Evolutionary conservation across 2,797 vertebrate genomes (phyloP), one percentile per base, ranked within the genome.

Genomic region (Oreochromis grahami): DNA sequence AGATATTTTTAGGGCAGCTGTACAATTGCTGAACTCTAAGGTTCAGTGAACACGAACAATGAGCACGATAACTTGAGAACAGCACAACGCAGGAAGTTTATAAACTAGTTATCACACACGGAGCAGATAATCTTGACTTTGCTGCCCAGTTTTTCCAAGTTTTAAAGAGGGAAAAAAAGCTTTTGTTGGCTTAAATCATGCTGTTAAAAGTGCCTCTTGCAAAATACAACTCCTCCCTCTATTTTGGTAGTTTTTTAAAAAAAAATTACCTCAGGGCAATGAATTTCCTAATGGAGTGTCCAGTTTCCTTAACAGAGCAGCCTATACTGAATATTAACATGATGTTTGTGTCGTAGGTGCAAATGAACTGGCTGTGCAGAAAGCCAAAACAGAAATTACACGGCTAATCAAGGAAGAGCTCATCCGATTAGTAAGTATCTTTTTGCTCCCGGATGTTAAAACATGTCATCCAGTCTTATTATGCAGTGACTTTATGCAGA

Each of bases 351-450:
- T 92, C 88, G n/a, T 24, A 96, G 98, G 99, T 97, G 98, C 99
- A 55, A 99, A 98, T 82, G 98, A 99, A 91, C 91, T 99, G 95
- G 98, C 99, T 86, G 98, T 99, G 80, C 98, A 99, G 94, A 99
- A 99, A 95, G 99, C 98, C 41, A 99, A 99, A 93, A 99, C 99
- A 4, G 99, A 99, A 96, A 99, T 99, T 88, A 99, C 98, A 6
- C 96, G 99, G 32, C 96, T 99, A 88, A 99, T 99, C 95, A 99
- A 99, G 94, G 98, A 99, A 88, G 98, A 99, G 91, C 97, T 99
- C 82, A 99, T 99, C 93, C 97, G 98, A 96, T 94, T 99, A 96
- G 98, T 99, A 95, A 96, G 97, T 97, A 29, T 79, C 29, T 34
- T 14, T 76, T 26, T 81, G 5, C 26, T 12, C 7, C 11, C 12